Evolutionary conservation across 2,797 vertebrate genomes (phyloP), one percentile per base, ranked within the genome.

Genomic region (Lepus oiostolus): DNA sequence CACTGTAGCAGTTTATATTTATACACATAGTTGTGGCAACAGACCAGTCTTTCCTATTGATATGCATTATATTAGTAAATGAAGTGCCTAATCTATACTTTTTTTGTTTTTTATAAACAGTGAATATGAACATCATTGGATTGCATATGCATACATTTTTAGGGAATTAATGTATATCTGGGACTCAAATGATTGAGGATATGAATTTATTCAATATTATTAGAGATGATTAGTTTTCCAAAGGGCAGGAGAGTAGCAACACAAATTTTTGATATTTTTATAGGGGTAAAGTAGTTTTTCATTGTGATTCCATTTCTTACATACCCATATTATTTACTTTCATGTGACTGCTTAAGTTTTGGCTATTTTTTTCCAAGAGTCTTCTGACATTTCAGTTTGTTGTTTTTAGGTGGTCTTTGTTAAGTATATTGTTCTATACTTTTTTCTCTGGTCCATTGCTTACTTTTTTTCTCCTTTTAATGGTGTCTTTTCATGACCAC

Each of bases 31-130:
- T 47, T 47, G 42, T 47, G 9, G 47, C 60, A 58, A 75, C 35
- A 75, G 68, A n/a, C 22, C 22, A 47, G 12, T 30, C 68, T 47
- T 67, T 8, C 35, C 28, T 88, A 67, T 82, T 82, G 17, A 6
- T 35, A 22, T 67, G 74, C 8, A 87, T 80, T 80, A 1, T 72
- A 50, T 63, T 71, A 50, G 72, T 63, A 72, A 19, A 72, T 13
- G n/a, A 13, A 62, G 35, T 52, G 8, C 54, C 22, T 72, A 71
- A 28, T 35, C 13, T 86, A 54, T 12, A 75, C 14, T 5, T 47
- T 84, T 67, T 83, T 90, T 75, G 71, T 38, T 21, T 72, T 84
- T 84, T 68, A 76, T 22, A 84, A 58, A 68, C 42, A 76, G 21
- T 76, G 35, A 11, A 35, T 79, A 19, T 62, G 26, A 79, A 63